Evolutionary conservation across 64 coral and sea anemone species (phyloP), one percentile per base, ranked within the genome.

Genomic region (Exaiptasia diaphana): DNA sequence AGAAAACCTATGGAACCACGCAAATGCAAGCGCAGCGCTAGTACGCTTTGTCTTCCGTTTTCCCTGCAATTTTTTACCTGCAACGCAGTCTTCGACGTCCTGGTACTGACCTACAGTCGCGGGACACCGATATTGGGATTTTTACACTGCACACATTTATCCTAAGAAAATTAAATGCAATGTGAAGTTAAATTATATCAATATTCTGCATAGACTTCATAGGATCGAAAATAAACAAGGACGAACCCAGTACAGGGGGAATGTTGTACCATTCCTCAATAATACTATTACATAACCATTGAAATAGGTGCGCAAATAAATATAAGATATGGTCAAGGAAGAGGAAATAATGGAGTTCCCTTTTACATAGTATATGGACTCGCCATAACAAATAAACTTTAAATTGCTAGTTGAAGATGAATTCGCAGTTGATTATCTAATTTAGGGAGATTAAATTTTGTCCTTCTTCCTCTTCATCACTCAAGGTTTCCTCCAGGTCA

Each of bases 71-170:
- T 62, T n/a, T 30, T n/a, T 81, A 87, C 84, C 73, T 87, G 84
- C 84, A 87, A 35, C 78, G 58, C 17, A 87, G 61, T 32, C 84
- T 24, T 23, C 59, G 42, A 35, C 64, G 61, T 57, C 73, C 73
- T 11, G 58, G 73, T 21, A 77, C 44, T 20, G 64, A 67, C 27
- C 32, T 34, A 50, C 84, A 87, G 67, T 77, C 75, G 24, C 63
- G 73, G 24, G 75, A 78, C 12, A 87, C 18, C 26, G 65, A 53
- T 17, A 78, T 32, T 17, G 74, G 84, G 68, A 78, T 54, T 33
- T 44, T 52, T 38, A 77, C 32, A 61, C 13, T 44, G 14, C 84
- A 87, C 17, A 87, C 84, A 30, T 87, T 87, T 7, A 75, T 31
- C 44, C 84, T 87, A 23, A 38, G 38, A 40, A 64, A 28, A 64